These are phyloP conservation scores for Apostichopus parvimensis DNA, from an alignment of 35 echinoderm and acorn worm genomes.

Conservation along the genomic window DNA sequence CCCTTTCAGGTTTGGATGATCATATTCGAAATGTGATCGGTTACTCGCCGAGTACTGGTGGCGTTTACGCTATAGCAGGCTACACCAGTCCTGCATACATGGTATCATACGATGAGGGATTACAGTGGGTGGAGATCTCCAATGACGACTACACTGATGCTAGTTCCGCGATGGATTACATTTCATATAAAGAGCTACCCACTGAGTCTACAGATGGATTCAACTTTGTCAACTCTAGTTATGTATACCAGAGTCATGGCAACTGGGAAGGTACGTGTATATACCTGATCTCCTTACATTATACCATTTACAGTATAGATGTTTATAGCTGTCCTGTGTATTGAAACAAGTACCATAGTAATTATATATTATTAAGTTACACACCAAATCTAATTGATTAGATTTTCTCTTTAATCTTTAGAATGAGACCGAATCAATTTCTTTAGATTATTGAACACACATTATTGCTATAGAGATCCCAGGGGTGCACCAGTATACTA, in stretches of 20 bases:
- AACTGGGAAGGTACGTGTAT: background rate
- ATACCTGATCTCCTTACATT: too few species aligned
- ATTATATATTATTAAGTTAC: background rate
- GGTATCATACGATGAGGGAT: background rate
- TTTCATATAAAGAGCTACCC: background rate
- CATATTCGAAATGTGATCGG: slow-evolving; percentile 19
- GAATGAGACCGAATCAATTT: too few species aligned
- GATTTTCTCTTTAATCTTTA: too few species aligned
- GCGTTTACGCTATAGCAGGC: background rate
- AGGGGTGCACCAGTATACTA: too few species aligned
- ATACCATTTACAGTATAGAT: background rate
- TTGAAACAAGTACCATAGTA: background rate
- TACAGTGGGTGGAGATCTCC: background rate
- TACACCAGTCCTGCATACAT: background rate
- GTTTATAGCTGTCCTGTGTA: background rate
- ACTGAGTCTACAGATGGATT: background rate
- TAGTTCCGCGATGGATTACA: background rate
- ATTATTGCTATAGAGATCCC: too few species aligned
- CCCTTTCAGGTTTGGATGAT: background rate
- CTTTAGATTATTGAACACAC: too few species aligned
- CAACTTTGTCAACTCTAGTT: slow-evolving; percentile 11
- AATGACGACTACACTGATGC: background rate
- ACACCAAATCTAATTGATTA: too few species aligned
- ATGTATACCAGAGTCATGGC: background rate
- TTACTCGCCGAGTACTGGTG: background rate